Evolutionary conservation across 2,113 vertebrate species (phyloP).

Genomic region (Gambusia affinis): DNA sequence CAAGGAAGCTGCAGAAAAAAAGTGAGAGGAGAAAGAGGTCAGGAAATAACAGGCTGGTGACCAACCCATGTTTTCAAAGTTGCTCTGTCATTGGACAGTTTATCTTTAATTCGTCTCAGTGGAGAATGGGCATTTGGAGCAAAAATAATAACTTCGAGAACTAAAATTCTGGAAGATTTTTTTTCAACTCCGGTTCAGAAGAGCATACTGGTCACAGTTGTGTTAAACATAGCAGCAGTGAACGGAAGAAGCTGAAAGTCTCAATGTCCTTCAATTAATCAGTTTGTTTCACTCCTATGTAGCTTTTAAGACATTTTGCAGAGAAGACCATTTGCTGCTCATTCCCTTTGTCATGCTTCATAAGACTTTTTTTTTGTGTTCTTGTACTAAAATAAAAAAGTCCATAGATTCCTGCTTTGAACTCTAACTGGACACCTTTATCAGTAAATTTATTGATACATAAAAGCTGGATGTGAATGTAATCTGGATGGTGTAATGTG

Average conservation of each 20-base stretch:
- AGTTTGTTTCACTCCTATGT: no score
- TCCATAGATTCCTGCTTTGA: neutral
- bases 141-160: neutral
- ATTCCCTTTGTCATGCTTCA: neutral
- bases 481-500: neutral
- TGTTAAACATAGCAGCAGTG: no score
- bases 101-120: neutral
- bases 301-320: no score
- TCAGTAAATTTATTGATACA: neutral
- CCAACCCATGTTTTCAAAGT: no score
- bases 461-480: neutral
- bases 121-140: neutral
- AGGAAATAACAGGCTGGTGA: no score
- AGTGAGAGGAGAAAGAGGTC: neutral
- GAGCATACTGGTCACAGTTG: no score
- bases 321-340: no score
- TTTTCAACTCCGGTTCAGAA: neutral
- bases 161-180: neutral
- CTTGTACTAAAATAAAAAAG: neutral
- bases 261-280: no score
- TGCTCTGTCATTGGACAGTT: neutral
- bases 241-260: no score
- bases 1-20: neutral
- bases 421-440: neutral
- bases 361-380: no score